Evolutionary conservation across 2,888 invertebrate genomes (phyloP).

Genomic region (Desoria tigrina): DNA sequence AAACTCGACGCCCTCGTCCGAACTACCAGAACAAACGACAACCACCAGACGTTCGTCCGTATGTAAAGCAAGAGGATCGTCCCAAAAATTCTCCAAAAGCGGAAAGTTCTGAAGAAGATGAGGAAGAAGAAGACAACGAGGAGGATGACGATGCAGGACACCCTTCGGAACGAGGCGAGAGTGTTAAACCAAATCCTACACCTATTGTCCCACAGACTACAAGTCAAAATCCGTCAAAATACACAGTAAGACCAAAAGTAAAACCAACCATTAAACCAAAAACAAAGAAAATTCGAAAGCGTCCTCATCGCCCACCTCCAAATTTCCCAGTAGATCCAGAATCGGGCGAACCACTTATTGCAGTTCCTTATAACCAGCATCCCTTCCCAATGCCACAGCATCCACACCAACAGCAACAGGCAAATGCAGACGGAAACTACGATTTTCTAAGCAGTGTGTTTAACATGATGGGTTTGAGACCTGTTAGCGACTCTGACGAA

Average conservation of each 20-base stretch:
- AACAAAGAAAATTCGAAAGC: too few relatives aligned
- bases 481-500: constrained; percentile 3
- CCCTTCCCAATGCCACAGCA: constrained; percentile 4
- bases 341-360: neutral
- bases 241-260: neutral
- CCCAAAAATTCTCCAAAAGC: constrained; percentile 2
- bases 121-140: constrained; percentile 15
- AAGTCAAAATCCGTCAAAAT: constrained; percentile 7
- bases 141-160: too few relatives aligned
- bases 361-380: neutral
- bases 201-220: neutral
- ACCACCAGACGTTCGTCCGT: neutral
- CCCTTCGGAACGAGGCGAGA: neutral
- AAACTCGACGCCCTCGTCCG: neutral
- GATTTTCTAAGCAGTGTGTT: constrained; percentile 9
- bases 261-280: neutral
- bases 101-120: constrained; percentile 21
- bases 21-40: neutral
- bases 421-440: neutral
- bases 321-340: too few relatives aligned
- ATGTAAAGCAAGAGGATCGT: neutral
- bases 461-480: constrained; percentile 25
- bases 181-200: neutral
- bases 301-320: too few relatives aligned
- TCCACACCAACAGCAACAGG: neutral